Conservation (phyloP, 92 coral and sea anemone species). For the Diadumene lineata region DNA sequence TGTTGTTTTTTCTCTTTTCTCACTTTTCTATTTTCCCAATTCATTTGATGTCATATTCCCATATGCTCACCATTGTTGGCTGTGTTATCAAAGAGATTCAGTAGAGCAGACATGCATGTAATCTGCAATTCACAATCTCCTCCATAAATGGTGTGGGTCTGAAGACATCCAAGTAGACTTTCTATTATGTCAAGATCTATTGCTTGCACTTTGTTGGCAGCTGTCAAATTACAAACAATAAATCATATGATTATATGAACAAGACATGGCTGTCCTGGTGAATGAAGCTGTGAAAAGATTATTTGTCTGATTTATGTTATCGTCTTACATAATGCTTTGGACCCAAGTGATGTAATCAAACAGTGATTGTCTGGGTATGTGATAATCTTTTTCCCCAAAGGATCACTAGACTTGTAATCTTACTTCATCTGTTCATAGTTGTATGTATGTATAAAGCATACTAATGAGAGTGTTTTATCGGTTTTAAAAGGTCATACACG, state of each 20-base stretch:
- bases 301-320: too few relatives aligned
- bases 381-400: too few relatives aligned
- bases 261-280: neutral
- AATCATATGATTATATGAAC: neutral
- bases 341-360: too few relatives aligned
- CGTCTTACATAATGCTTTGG: too few relatives aligned
- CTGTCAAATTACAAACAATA: conserved; percentile 1
- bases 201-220: conserved; percentile 12
- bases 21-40: neutral
- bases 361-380: too few relatives aligned
- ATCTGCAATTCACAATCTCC: conserved; percentile 5
- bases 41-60: neutral
- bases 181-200: conserved; percentile 16
- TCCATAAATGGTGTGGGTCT: neutral
- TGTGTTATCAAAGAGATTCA: conserved; percentile 8
- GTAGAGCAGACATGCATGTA: conserved; percentile 21
- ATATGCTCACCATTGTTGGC: conserved; percentile 10
- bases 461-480: too few relatives aligned
- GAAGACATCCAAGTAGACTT: conserved; percentile 10
- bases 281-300: too few relatives aligned
- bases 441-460: too few relatives aligned
- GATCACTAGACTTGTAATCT: too few relatives aligned
- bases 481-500: too few relatives aligned
- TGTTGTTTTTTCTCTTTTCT: neutral
- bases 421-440: too few relatives aligned